Evolutionary conservation across 2,113 vertebrate species (phyloP).

Genomic region (Acinonyx jubatus): DNA sequence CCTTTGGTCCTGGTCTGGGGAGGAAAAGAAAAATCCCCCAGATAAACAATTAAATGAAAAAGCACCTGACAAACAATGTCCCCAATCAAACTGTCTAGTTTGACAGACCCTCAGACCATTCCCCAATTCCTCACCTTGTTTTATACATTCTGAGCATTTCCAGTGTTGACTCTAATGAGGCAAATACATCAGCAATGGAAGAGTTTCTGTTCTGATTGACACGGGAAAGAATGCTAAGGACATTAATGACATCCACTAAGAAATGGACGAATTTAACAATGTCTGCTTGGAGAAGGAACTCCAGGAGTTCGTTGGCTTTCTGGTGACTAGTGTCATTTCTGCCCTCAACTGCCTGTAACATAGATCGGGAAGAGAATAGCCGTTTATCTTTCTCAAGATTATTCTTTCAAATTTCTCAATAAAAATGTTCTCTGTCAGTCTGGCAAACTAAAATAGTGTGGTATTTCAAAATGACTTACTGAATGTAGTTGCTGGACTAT

Average conservation of each 20-base stretch:
- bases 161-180: conserved; percentile 67
- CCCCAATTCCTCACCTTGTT: conserved; percentile 69
- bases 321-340: conserved; percentile 40
- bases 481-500: conserved; percentile 77
- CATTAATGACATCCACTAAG: conserved; percentile 75
- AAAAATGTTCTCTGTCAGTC: neutral
- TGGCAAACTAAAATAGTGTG: neutral
- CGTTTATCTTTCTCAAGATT: neutral
- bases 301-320: conserved; percentile 71
- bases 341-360: conserved; percentile 63
- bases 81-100: neutral
- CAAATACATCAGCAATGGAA: conserved; percentile 80
- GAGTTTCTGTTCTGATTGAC: conserved; percentile 71
- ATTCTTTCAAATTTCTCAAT: neutral
- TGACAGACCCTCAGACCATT: neutral
- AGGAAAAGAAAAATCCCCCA: neutral
- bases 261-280: conserved; percentile 79
- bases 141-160: conserved; percentile 80
- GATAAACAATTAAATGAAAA: neutral
- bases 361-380: neutral
- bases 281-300: conserved; percentile 70
- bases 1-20: conserved; percentile 80
- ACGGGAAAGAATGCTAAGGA: conserved; percentile 78
- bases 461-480: conserved; percentile 76
- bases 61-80: neutral